Evolutionary conservation across 2,888 invertebrate species (phyloP).

Genomic region (Leucoma salicis): DNA sequence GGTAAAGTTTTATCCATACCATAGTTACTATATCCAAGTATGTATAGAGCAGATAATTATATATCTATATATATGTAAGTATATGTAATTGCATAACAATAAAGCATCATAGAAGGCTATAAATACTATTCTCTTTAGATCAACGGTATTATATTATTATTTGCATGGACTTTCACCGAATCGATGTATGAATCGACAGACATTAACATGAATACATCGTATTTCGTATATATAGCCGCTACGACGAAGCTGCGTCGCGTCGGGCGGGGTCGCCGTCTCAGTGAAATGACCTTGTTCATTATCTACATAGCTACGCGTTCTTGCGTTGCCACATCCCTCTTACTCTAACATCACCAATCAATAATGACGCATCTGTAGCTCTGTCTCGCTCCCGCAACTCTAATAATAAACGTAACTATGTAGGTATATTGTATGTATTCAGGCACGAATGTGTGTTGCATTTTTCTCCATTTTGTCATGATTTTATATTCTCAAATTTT

Average conservation of each 20-base stretch:
- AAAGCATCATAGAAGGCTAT: too few species aligned
- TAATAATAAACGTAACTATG: constrained; percentile 64
- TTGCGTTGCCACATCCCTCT: constrained; percentile 48
- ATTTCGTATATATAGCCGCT: constrained; percentile 15
- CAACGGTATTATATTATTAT: too few species aligned
- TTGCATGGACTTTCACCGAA: constrained; percentile 34
- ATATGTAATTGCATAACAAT: too few species aligned
- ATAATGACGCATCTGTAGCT: constrained; percentile 45
- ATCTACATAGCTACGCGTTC: constrained; percentile 56
- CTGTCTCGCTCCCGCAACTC: constrained; percentile 50
- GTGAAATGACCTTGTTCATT: constrained; percentile 72
- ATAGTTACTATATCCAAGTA: too few species aligned
- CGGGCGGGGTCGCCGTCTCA: constrained; percentile 32
- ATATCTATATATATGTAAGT: too few species aligned
- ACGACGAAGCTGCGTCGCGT: constrained; percentile 13
- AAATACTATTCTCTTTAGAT: too few species aligned
- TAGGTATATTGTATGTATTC: constrained; percentile 30
- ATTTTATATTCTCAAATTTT: constrained; percentile 21
- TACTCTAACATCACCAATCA: constrained; percentile 53
- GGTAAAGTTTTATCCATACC: too few species aligned
- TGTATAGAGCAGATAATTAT: too few species aligned
- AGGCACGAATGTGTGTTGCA: constrained; percentile 45
- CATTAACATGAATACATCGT: constrained; percentile 28
- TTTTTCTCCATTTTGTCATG: constrained; percentile 47
- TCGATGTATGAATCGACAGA: constrained; percentile 17